Evolutionary conservation across 2,888 invertebrate genomes (phyloP).

Genomic region (Tortricodes alternella): DNA sequence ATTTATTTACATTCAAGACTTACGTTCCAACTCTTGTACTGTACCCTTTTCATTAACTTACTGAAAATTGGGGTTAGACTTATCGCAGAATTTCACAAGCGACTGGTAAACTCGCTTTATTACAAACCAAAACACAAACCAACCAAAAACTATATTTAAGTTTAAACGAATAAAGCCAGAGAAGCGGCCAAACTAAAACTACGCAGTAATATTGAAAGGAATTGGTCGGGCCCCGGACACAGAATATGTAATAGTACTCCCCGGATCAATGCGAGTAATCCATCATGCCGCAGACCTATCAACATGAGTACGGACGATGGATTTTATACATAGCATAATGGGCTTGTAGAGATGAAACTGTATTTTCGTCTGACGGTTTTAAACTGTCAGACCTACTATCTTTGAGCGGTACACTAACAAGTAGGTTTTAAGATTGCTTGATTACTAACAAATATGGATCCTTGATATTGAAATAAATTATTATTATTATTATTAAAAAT

Average conservation of each 20-base stretch:
- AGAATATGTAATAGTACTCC: too few relatives aligned
- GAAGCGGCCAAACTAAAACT: neutral
- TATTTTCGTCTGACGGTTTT: too few relatives aligned
- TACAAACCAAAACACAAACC: neutral
- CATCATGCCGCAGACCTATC: conserved; percentile 6
- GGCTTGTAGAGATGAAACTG: too few relatives aligned
- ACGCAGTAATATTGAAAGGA: conserved; percentile 11
- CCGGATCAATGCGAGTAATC: conserved; percentile 8
- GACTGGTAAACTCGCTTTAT: neutral
- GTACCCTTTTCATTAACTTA: too few relatives aligned
- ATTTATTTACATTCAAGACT: neutral
- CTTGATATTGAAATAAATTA: too few relatives aligned
- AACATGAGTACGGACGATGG: conserved; percentile 1
- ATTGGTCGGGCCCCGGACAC: conserved; percentile 1
- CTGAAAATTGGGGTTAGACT: too few relatives aligned
- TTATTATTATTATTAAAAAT: too few relatives aligned
- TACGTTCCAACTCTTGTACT: too few relatives aligned
- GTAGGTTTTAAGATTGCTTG: too few relatives aligned
- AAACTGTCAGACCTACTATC: too few relatives aligned
- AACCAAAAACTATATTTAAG: neutral
- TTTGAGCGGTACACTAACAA: too few relatives aligned
- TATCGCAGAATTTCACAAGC: neutral
- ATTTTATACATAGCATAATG: neutral
- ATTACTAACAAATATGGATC: too few relatives aligned
- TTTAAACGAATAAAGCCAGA: neutral